phyloP scores from a whole-genome alignment of 2,888 invertebrate species.

The Ypsolopha sequella region DNA sequence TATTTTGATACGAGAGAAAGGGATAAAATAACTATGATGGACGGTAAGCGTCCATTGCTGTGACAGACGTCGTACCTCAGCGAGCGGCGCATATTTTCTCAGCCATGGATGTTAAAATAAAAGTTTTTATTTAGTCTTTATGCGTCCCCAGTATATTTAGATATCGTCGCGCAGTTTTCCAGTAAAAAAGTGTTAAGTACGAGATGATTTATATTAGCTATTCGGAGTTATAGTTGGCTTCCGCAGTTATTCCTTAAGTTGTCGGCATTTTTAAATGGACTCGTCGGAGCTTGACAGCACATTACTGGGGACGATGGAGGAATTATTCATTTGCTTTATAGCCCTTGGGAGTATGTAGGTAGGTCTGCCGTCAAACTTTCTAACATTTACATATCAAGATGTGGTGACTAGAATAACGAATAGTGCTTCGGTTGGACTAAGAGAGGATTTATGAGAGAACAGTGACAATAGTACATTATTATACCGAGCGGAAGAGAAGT shows the following conservation, averaged over 20 bases:
- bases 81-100: conserved; percentile 58
- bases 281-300: conserved; percentile 14
- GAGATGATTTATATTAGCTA: conserved; percentile 57
- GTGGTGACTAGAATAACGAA: too few relatives aligned
- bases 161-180: conserved; percentile 50
- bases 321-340: too few relatives aligned
- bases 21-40: conserved; percentile 48
- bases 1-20: conserved; percentile 19
- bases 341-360: too few relatives aligned
- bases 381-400: too few relatives aligned
- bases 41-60: conserved; percentile 44
- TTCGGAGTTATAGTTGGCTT: conserved; percentile 34
- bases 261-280: too few relatives aligned
- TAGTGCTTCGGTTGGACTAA: too few relatives aligned
- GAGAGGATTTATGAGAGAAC: too few relatives aligned
- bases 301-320: conserved; percentile 19
- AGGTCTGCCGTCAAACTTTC: too few relatives aligned
- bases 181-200: conserved; percentile 63
- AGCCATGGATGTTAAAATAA: conserved; percentile 54
- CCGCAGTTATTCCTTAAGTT: conserved; percentile 46
- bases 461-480: too few relatives aligned
- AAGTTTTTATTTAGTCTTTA: conserved; percentile 52
- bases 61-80: conserved; percentile 57
- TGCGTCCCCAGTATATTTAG: conserved; percentile 43
- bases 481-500: too few relatives aligned